phyloP scores from a whole-genome alignment of 37 sponge, comb jelly and placozoan genomes.

The Hexactinellida sp. region DNA sequence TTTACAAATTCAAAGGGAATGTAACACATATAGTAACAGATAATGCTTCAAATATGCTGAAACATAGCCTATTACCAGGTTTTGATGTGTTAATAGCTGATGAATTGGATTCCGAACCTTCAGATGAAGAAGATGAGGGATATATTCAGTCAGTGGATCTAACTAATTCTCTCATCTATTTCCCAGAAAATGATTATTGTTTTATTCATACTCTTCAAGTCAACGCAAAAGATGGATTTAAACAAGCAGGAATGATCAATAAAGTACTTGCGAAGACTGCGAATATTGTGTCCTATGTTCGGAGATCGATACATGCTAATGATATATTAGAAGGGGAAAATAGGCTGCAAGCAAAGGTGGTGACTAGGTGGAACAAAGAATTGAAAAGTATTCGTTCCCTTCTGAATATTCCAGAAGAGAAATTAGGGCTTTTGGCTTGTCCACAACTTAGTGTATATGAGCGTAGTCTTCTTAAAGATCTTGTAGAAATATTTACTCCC shows the following conservation, averaged over 20 bases:
- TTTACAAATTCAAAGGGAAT: background rate
- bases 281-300: conserved; percentile 23
- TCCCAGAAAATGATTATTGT: too few relatives aligned
- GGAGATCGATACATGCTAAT: conserved; percentile 14
- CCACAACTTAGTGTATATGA: conserved; percentile 14
- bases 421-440: conserved; percentile 10
- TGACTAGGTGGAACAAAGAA: conserved; percentile 22
- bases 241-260: background rate
- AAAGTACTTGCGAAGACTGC: background rate
- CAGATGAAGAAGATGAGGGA: background rate
- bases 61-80: background rate
- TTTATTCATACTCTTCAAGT: too few relatives aligned
- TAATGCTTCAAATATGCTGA: background rate
- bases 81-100: background rate
- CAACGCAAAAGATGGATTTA: too few relatives aligned
- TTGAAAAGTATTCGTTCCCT: conserved; percentile 22
- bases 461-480: too few relatives aligned
- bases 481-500: too few relatives aligned
- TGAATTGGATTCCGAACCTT: background rate
- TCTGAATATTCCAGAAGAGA: conserved; percentile 20
- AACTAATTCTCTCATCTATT: too few relatives aligned
- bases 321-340: conserved; percentile 26
- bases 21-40: background rate
- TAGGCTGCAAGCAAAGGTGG: conserved; percentile 1
- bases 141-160: too few relatives aligned